Evolutionary conservation across 2,113 vertebrate species (phyloP), one percentile per base, ranked within the genome.

Genomic region (Alosa alosa): DNA sequence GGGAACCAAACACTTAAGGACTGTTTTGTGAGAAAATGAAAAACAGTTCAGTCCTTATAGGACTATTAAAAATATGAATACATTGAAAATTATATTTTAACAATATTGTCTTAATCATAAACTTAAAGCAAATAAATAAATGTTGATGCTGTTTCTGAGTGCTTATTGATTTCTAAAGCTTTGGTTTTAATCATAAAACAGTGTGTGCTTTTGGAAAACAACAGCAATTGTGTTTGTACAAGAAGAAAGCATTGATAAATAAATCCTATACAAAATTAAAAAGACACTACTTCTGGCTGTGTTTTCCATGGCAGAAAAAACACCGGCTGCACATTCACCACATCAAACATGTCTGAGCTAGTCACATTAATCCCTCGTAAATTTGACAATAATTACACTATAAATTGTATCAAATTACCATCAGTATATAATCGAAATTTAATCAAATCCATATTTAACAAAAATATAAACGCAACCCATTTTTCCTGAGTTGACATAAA

Each of bases 161-260:
- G n/a, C 25, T 25, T 72, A 72, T 72, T 72, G 72, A 41, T 41
- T 39, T 17, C 13, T 17, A 39, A 78, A 41, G 72, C 31, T 78
- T 78, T 78, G 13, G 11, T 18, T 78, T 78, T 78, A 10, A 39
- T 5, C 72, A 78, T 78, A 78, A 78, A 78, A 78, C 72, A 78
- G 36, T 10, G 3, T 39, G 25, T 75, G 7, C n/a, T 78, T 39
- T 78, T 11, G 2, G 9, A 39, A 39, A 78, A 39, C 31, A 39
- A 78, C 15, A 68, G 9, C n/a, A 64, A 11, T 36, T 75, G 31
- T 36, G 31, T 36, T 31, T 1, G 2, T 75, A 13, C 11, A 15
- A 11, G 68, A 75, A 75, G n/a, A 78, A 78, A 60, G 18, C 7
- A 52, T 15, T 7, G 3, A 78, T 0, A 39, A 78, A 17, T 39